Base-by-base conservation (phyloP, 2,797 vertebrate genomes). In the Allobates femoralis region DNA sequence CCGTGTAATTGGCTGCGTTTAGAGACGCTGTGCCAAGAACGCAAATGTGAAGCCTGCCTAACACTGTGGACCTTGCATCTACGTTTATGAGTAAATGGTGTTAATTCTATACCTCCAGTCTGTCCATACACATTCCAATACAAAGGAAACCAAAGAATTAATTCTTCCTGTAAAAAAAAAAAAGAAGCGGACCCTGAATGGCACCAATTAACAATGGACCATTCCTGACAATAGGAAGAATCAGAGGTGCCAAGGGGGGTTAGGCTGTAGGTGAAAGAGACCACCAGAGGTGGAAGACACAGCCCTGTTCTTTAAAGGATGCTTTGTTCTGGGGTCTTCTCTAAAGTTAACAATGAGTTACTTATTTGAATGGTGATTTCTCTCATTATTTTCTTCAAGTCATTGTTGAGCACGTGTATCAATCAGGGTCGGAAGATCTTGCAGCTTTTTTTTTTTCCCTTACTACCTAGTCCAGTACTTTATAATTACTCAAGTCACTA, bases 271-370 rank as follows among this genome's bases (percentile, higher is more conserved):
- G 85, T 86, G 79, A 77, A 86, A 86, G 64, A 50, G 79, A 86
- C 79, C 79, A 86, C 85, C 79, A 32, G 79, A 82, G 85, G 85
- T 76, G 67, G 78, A 79, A 73, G 79, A 74, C 78, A 51, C 53
- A 53, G 41, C 41, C 34, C 66, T 79, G 51, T 50, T 67, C 30
- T 69, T 67, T 30, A 34, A 69, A 66, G 50, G 26, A 69, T 46
- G 56, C 80, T 69, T 71, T 81, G 79, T 81, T 55, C 64, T 23
- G 28, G 11, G 28, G 19, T 32, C 50, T 66, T 81, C 50, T 41
- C 21, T 69, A 58, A 32, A 32, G 79, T 79, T 77, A 73, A 85
- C 77, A 85, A 85, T 85, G 62, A 6, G 11, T 14, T 18, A 37
- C 23, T 66, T 73, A 34, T 71, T 15, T 60, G 19, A 53, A 32